phyloP scores from a whole-genome alignment of 2,888 invertebrate genomes.

The Chaitophorus viminalis region DNA sequence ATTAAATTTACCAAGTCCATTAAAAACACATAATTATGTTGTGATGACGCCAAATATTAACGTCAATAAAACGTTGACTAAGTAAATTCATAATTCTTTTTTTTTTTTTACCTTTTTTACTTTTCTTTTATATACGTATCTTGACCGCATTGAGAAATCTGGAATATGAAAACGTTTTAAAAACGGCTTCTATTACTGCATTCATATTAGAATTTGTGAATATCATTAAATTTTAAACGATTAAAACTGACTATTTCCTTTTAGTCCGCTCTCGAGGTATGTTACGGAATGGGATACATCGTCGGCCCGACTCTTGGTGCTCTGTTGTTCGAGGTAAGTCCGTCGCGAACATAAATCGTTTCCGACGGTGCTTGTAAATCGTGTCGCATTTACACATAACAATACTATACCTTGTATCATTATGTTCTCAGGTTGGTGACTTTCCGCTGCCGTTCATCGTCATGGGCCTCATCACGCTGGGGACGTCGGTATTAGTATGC shows the following conservation, averaged over 20 bases:
- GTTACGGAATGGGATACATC: conserved; percentile 68
- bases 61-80: too few relatives aligned
- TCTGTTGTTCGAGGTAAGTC: conserved; percentile 66
- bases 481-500: conserved; percentile 51
- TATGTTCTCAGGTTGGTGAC: conserved; percentile 67
- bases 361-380: background rate
- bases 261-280: conserved; percentile 68
- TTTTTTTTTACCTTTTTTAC: too few relatives aligned
- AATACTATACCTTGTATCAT: background rate
- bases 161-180: too few relatives aligned
- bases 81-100: too few relatives aligned
- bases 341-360: background rate
- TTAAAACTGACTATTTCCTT: background rate
- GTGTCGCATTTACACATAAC: background rate
- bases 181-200: too few relatives aligned
- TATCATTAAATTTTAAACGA: background rate
- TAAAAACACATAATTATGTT: too few relatives aligned
- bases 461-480: conserved; percentile 66
- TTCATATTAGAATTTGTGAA: too few relatives aligned
- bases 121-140: too few relatives aligned
- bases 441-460: conserved; percentile 69
- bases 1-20: too few relatives aligned
- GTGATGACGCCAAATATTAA: too few relatives aligned
- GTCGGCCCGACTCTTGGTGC: conserved; percentile 68
- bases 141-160: too few relatives aligned